These are phyloP conservation scores for Hypsopygia costalis DNA, from an alignment of 2,888 invertebrate species.

Conservation along the genomic window DNA sequence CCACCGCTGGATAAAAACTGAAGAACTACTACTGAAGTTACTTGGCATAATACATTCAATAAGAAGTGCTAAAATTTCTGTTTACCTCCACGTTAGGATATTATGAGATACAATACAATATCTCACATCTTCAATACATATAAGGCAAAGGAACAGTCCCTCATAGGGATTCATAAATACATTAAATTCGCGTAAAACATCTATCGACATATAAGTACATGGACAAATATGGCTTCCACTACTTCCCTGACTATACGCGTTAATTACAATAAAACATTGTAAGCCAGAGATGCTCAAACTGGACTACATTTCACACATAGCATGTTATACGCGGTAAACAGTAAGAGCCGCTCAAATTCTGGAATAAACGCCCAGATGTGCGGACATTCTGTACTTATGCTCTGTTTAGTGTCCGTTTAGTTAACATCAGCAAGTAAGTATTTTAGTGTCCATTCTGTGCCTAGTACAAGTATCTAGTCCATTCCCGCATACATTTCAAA, in stretches of 20 bases:
- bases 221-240: not conserved
- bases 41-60: too few species aligned
- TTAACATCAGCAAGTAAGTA: not conserved
- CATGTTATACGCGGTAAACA: constrained; percentile 1
- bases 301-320: constrained; percentile 10
- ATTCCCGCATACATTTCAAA: too few species aligned
- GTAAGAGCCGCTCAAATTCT: constrained; percentile 7
- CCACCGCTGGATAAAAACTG: too few species aligned
- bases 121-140: not conserved
- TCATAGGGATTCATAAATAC: not conserved
- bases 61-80: too few species aligned
- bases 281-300: not conserved
- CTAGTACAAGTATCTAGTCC: too few species aligned
- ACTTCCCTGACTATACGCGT: not conserved
- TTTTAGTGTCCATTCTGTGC: too few species aligned
- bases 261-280: constrained; percentile 7
- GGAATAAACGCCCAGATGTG: constrained; percentile 5
- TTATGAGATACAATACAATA: too few species aligned
- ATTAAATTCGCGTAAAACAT: not conserved
- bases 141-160: not conserved
- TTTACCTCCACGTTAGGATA: too few species aligned
- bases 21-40: too few species aligned
- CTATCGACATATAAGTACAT: not conserved
- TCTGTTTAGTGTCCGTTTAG: constrained; percentile 1
- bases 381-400: constrained; percentile 1